Evolutionary conservation across 2,888 invertebrate species (phyloP).

Genomic region (Eupeodes latifasciatus): DNA sequence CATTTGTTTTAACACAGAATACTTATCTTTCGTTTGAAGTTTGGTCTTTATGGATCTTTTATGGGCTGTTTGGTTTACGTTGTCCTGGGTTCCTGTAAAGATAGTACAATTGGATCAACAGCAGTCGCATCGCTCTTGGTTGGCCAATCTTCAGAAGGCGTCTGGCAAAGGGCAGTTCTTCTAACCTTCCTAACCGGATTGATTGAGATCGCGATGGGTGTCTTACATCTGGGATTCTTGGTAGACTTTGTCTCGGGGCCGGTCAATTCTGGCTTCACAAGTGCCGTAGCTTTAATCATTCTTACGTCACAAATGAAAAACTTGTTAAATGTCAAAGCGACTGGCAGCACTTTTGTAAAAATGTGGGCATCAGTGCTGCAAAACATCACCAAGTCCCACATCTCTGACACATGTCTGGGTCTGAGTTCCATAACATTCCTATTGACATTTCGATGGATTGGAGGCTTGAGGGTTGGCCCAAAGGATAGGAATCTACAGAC

Average conservation of each 20-base stretch:
- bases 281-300: conserved; percentile 94
- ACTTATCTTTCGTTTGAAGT: conserved; percentile 85
- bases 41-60: conserved; percentile 96
- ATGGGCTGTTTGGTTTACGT: conserved; percentile 96
- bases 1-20: background rate
- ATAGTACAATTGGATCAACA: conserved; percentile 96
- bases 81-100: conserved; percentile 95
- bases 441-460: conserved; percentile 90
- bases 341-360: conserved; percentile 90
- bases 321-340: conserved; percentile 89
- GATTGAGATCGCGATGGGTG: conserved; percentile 91
- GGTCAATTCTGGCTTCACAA: conserved; percentile 94
- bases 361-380: conserved; percentile 90
- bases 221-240: conserved; percentile 92
- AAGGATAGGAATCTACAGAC: conserved; percentile 83
- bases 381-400: conserved; percentile 87
- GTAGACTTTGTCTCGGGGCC: conserved; percentile 96
- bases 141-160: conserved; percentile 89
- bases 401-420: conserved; percentile 91
- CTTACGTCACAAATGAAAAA: conserved; percentile 94
- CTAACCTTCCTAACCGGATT: conserved; percentile 91
- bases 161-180: conserved; percentile 88
- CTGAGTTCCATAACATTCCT: conserved; percentile 89
- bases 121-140: conserved; percentile 96
- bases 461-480: conserved; percentile 87